Evolutionary conservation across 2,113 vertebrate species (phyloP), one percentile per base, ranked within the genome.

Genomic region (Verasper variegatus): DNA sequence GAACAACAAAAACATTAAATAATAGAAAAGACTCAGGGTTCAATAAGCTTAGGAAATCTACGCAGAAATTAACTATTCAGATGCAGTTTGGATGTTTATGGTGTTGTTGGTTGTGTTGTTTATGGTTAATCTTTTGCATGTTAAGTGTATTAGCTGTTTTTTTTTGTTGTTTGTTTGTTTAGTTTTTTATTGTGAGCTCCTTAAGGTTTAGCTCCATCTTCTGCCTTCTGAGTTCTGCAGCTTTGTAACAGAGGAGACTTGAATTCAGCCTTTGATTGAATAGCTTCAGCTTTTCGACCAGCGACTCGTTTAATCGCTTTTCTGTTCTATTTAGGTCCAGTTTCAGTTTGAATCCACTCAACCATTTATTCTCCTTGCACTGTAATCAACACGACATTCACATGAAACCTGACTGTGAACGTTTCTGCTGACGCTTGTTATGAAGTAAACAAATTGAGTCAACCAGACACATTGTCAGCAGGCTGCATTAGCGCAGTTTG

Each of bases 31-130:
- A n/a, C 9, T 54, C 20, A 21, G 51, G 4, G 5, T 31, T 31
- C 31, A 6, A 13, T 49, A 49, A 2, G 35, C 35, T 37, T 37
- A 37, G 35, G 2, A 37, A 37, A 10, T 37, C 35, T 37, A 37
- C 35, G 35, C 35, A 37, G 35, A 37, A 27, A 27, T 27, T 4
- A 5, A 2, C 2, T 37, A 37, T 37, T 37, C 35, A 37, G 35
- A 10, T 37, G 8, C 42, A 15, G 42, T 45, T 45, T 45, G 12
- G 42, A 15, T 45, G 42, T 45, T 45, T 45, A 13, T 45, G 11
- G 42, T 14, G 2, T 45, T 12, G 0, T 26, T 23, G 3, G 18
- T 23, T 31, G 0, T 4, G 13, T 15, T 6, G 0, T 35, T 31
- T 20, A 18, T n/a, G n/a, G 1, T 21, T 47, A 47, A 4, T 14